Evolutionary conservation across 2,797 vertebrate species (phyloP).

Genomic region (Peromyscus melanophrys): DNA sequence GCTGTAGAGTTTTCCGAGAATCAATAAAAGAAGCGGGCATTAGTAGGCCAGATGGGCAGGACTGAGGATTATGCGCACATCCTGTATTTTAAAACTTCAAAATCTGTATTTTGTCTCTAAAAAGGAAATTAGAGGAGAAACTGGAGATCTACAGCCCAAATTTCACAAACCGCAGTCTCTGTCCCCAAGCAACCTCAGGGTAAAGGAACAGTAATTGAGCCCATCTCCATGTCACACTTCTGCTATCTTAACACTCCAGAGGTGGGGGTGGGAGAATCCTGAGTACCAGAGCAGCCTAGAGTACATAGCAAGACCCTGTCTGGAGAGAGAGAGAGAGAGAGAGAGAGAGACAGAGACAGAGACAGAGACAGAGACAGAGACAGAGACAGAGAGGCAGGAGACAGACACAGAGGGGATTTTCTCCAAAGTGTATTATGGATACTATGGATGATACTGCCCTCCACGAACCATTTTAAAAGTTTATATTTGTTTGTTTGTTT

Average conservation of each 20-base stretch:
- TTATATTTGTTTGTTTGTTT: background rate
- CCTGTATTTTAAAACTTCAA: slow-evolving; percentile 61
- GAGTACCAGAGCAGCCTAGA: background rate
- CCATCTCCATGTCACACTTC: background rate
- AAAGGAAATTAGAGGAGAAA: slow-evolving; percentile 40
- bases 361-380: background rate
- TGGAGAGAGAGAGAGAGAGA: background rate
- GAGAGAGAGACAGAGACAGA: background rate
- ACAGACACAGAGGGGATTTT: background rate
- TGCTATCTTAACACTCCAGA: background rate
- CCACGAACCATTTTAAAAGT: background rate
- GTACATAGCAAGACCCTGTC: background rate
- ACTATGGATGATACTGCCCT: background rate
- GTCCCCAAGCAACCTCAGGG: slow-evolving; percentile 14
- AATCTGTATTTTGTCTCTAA: slow-evolving; percentile 62
- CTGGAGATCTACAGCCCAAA: slow-evolving; percentile 19
- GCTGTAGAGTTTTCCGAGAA: slow-evolving; percentile 58
- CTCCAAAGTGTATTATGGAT: background rate
- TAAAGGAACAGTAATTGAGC: background rate
- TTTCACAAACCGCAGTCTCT: slow-evolving; percentile 37
- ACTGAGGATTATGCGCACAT: slow-evolving; percentile 50
- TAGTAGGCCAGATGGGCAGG: slow-evolving; percentile 12
- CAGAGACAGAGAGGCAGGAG: background rate
- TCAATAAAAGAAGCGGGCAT: slow-evolving; percentile 54
- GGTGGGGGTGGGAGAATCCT: background rate